These are phyloP conservation scores for Hydrozoanthus tunicans DNA, from an alignment of 64 coral and sea anemone species.

Conservation along the genomic window DNA sequence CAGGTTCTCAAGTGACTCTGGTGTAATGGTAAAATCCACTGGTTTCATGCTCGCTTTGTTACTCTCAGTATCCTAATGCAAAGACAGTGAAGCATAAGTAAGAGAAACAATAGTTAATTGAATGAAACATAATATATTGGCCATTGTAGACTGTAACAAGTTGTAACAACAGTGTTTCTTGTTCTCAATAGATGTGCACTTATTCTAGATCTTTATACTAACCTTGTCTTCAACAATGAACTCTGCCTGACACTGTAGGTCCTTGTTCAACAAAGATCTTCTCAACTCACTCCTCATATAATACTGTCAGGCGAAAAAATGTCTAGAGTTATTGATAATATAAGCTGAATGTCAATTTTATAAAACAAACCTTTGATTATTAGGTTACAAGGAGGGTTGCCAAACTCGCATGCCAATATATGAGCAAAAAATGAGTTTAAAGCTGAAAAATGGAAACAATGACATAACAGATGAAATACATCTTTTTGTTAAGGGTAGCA, in stretches of 20 bases:
- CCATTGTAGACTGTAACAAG: not conserved
- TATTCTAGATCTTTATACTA: not conserved
- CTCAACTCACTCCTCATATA: slow-evolving; percentile 95
- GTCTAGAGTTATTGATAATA: no score
- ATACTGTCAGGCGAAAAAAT: slow-evolving; percentile 51
- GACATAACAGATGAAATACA: no score
- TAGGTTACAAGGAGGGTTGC: no score
- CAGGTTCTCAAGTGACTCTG: slow-evolving; percentile 96
- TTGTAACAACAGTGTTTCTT: no score
- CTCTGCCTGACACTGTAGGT: slow-evolving; percentile 86
- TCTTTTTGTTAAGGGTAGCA: no score
- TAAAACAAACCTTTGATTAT: no score
- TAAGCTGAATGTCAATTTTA: no score
- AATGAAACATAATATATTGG: not conserved
- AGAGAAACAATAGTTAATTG: not conserved
- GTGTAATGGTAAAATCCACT: slow-evolving; percentile 91
- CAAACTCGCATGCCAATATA: no score
- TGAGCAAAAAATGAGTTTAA: no score
- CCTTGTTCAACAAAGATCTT: slow-evolving; percentile 89
- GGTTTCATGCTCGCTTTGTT: slow-evolving; percentile 55
- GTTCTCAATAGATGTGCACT: not conserved
- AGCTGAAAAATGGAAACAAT: no score
- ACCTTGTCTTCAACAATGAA: slow-evolving; percentile 97
- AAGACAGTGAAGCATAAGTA: slow-evolving; percentile 5
- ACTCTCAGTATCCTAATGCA: slow-evolving; percentile 14